These are phyloP conservation scores for Loxodonta africana DNA, from an alignment of 2,113 vertebrate species.

Conservation along the genomic window DNA sequence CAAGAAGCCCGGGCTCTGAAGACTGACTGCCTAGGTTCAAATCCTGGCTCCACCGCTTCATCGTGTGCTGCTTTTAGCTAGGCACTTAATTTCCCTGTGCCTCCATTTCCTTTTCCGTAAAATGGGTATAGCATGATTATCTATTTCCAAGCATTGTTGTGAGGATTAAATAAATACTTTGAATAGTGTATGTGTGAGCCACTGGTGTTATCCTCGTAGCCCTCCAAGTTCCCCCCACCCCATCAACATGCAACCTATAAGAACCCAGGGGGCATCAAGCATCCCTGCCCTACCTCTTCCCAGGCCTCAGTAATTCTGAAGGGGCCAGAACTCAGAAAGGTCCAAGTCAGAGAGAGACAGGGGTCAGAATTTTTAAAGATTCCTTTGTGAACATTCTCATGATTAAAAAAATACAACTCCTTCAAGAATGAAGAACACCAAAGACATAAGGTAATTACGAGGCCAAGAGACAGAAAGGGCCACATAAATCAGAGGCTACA, in stretches of 20 bases:
- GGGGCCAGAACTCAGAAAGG: neutral
- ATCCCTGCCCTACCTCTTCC: neutral
- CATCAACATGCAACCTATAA: neutral
- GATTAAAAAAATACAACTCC: neutral
- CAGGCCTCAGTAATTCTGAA: neutral
- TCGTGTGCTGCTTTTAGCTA: neutral
- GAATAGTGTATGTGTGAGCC: neutral
- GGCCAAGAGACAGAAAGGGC: no score
- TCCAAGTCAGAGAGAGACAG: neutral
- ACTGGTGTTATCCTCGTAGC: neutral
- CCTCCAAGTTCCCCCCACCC: neutral
- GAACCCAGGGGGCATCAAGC: neutral
- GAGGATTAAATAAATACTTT: neutral
- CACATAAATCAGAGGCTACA: no score
- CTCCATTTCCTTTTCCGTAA: no score
- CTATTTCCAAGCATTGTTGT: neutral
- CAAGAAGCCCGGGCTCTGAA: neutral
- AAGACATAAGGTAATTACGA: no score
- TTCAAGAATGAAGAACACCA: no score
- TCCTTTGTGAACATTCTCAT: neutral
- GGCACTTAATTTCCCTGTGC: neutral
- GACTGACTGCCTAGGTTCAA: neutral
- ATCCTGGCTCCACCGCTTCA: neutral
- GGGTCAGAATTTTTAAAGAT: slow-evolving; percentile 21
- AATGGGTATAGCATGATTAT: neutral